phyloP scores from a whole-genome alignment of 2,888 invertebrate species.

The Caenorhabditis becei region DNA sequence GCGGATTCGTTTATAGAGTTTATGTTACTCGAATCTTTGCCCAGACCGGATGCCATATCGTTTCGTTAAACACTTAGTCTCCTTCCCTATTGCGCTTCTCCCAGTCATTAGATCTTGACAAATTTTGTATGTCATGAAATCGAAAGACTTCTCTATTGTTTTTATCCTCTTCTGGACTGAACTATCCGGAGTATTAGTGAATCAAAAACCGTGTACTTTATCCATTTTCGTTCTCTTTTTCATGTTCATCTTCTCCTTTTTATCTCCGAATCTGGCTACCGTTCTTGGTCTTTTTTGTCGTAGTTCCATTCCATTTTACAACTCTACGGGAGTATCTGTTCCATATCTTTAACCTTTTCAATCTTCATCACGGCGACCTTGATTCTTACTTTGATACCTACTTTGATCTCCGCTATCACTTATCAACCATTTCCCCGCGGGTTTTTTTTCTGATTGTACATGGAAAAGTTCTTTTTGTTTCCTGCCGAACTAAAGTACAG shows the following conservation, averaged over 20 bases:
- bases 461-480: no score
- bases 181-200: conserved; percentile 38
- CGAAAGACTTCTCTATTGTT: not conserved
- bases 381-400: no score
- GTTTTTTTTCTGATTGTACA: no score
- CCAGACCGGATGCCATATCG: conserved; percentile 14
- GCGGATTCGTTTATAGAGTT: not conserved
- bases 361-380: not conserved
- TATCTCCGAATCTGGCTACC: conserved; percentile 34
- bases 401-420: no score
- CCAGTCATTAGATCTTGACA: not conserved
- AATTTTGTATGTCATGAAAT: not conserved
- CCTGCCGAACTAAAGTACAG: conserved; percentile 35
- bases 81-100: conserved; percentile 6
- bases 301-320: no score
- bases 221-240: conserved; percentile 30
- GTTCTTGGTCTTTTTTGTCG: conserved; percentile 14
- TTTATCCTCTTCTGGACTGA: conserved; percentile 22
- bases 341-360: not conserved
- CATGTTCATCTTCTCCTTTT: conserved; percentile 18
- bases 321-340: not conserved
- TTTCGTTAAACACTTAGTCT: conserved; percentile 2
- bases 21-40: not conserved
- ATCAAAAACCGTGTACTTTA: conserved; percentile 52
- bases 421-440: no score